Evolutionary conservation across 2,888 invertebrate species (phyloP), one percentile per base, ranked within the genome.

Genomic region (Oligia latruncula): DNA sequence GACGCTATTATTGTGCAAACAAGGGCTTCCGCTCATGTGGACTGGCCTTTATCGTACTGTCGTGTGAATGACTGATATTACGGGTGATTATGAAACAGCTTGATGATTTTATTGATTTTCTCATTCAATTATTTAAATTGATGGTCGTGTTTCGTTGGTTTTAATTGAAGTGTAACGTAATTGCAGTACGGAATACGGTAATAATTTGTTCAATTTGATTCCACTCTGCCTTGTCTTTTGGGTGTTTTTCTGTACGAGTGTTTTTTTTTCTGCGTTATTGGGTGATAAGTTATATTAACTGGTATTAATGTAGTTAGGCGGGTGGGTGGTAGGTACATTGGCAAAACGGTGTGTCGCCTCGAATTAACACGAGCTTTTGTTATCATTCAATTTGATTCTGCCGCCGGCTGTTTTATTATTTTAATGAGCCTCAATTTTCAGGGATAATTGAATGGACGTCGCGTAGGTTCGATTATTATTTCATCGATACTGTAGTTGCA

Each of bases 341-440:
- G 89, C 91, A 90, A 92, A 93, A 91, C 90, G 88, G 91, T 90
- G 91, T 93, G 94, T 94, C 94, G 92, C 92, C 89, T 93, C 93
- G 94, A 94, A 95, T 96, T 95, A 96, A 95, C 93, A 94, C 93
- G 92, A 93, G 94, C 95, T 95, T 94, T 95, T 97, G 96, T 97
- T 97, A 95, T 97, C 95, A 96, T 97, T 96, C 95, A 96, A 97
- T 97, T 96, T 96, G 95, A 95, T 93, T 95, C 91, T 88, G 95
- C 95, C 94, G 94, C 93, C 89, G 95, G 96, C 94, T 95, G 95
- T 96, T 96, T 96, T 96, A 96, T 96, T 96, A 96, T 97, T 96
- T 96, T 96, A 96, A 96, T 96, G 96, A 96, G 96, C 95, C 90
- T 95, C 96, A 95, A 96, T 96, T 96, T 96, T 95, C 95, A 94